A percentile compares a stretch with the other conserved stretches of the same genome.
phyloP scores from a whole-genome alignment of 2,888 invertebrate species.

The Unio delphinus region DNA sequence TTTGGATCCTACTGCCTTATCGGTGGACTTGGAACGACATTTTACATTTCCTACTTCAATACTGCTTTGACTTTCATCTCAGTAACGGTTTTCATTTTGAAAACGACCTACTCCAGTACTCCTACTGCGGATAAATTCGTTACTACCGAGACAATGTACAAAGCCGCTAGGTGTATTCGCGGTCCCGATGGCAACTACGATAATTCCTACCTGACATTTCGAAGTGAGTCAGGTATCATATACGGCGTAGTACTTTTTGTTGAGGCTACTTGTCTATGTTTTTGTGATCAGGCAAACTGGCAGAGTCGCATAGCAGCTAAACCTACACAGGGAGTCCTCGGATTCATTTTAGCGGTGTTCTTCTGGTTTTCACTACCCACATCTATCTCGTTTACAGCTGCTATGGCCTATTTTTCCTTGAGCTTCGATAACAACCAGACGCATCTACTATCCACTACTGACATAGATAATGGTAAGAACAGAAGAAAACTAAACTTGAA shows the following conservation, averaged over 20 bases:
- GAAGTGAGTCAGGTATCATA: conserved; percentile 49
- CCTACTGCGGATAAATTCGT: conserved; percentile 14
- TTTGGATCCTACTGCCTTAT: conserved; percentile 61
- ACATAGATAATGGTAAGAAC: conserved; percentile 35
- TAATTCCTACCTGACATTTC: conserved; percentile 51
- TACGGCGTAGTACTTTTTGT: conserved; percentile 48
- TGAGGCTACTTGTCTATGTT: conserved; percentile 43
- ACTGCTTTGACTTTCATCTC: conserved; percentile 58
- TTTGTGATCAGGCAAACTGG: conserved; percentile 65
- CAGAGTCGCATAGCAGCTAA: conserved; percentile 67
- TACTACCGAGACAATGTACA: conserved; percentile 42
- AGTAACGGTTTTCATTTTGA: conserved; percentile 49
- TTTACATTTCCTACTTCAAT: conserved; percentile 67
- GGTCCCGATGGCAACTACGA: conserved; percentile 51
- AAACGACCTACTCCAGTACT: conserved; percentile 33
- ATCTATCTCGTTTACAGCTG: conserved; percentile 53
- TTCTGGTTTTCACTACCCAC: conserved; percentile 65
- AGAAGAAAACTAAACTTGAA: no score
- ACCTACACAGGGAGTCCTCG: conserved; percentile 60
- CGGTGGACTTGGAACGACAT: conserved; percentile 65
- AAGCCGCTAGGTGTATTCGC: conserved; percentile 40
- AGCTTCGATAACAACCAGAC: conserved; percentile 33
- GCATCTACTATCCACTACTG: conserved; percentile 23
- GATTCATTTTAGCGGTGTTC: conserved; percentile 61
- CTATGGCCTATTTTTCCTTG: conserved; percentile 49